Percentiles rank a stretch among this genome's conserved stretches.
Evolutionary conservation across 2,797 vertebrate species (phyloP).

Genomic region (Anabacerthia variegaticeps): DNA sequence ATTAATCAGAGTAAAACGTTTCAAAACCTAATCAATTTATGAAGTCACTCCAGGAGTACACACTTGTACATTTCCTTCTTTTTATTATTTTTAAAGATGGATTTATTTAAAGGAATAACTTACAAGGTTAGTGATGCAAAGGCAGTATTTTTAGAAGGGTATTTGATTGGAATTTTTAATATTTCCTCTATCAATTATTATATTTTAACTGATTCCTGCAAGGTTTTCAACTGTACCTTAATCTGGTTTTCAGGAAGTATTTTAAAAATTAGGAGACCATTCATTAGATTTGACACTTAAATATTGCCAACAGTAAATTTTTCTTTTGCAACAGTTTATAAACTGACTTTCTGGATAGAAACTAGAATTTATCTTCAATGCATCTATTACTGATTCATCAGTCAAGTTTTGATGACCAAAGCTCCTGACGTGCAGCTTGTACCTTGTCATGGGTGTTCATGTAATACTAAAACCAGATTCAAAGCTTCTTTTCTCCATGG

Average conservation of each 20-base stretch:
- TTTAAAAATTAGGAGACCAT: background rate
- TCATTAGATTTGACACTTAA: background rate
- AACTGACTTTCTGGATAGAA: background rate
- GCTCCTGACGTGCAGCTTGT: background rate
- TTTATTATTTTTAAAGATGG: background rate
- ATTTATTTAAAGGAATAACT: slow-evolving; percentile 17
- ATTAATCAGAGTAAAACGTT: slow-evolving; percentile 32
- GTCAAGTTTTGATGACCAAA: background rate
- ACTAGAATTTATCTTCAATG: background rate
- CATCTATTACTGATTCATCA: background rate
- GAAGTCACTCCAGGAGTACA: background rate
- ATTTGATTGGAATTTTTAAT: background rate
- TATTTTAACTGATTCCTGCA: background rate
- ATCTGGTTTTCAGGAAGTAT: background rate
- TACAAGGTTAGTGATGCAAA: background rate
- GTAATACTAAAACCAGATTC: background rate
- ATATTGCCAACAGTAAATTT: background rate
- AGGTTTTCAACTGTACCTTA: background rate
- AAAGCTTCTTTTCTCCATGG: background rate
- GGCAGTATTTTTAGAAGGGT: background rate
- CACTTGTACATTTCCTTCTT: background rate
- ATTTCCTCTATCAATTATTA: background rate
- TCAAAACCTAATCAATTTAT: slow-evolving; percentile 13
- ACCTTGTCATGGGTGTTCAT: background rate
- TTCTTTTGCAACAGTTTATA: background rate